Percentiles rank a stretch among this genome's conserved stretches.
phyloP scores from a whole-genome alignment of 2,113 vertebrate species.

The Argyrosomus japonicus region DNA sequence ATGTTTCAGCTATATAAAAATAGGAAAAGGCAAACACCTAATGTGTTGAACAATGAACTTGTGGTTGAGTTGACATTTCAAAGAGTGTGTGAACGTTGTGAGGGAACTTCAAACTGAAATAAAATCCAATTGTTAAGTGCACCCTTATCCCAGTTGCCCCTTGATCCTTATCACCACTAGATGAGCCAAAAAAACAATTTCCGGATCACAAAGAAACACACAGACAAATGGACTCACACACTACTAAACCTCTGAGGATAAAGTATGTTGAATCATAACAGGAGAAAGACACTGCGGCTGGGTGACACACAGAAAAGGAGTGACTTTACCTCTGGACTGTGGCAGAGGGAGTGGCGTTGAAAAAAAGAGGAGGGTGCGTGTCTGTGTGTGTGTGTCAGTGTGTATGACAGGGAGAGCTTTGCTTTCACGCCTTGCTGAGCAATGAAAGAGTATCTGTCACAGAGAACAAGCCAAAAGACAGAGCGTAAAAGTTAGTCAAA shows the following conservation, averaged over 20 bases:
- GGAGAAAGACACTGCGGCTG: conserved; percentile 43
- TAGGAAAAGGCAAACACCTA: not conserved
- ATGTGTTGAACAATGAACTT: not conserved
- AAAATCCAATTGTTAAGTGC: conserved; percentile 2
- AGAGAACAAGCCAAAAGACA: conserved; percentile 52
- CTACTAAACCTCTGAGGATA: not conserved
- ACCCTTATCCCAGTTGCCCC: conserved; percentile 23
- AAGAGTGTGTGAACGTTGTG: conserved; percentile 14
- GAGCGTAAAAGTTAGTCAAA: conserved; percentile 58
- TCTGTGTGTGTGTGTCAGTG: conserved; percentile 21
- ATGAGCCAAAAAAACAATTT: not conserved
- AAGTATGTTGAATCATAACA: conserved; percentile 20
- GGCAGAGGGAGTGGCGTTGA: conserved; percentile 70
- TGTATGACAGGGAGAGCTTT: conserved; percentile 45
- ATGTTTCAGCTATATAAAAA: not conserved
- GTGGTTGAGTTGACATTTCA: not conserved
- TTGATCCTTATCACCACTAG: conserved; percentile 11
- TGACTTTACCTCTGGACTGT: conserved; percentile 78
- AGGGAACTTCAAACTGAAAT: not conserved
- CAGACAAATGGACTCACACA: conserved; percentile 6
- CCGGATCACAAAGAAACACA: conserved; percentile 14
- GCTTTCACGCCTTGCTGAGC: conserved; percentile 65
- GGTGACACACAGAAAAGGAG: conserved; percentile 57
- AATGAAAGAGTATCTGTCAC: conserved; percentile 69
- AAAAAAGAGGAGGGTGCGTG: conserved; percentile 56